Base-by-base conservation (phyloP, 1,140 invertebrate species). In the Drosophila neocordata region DNA sequence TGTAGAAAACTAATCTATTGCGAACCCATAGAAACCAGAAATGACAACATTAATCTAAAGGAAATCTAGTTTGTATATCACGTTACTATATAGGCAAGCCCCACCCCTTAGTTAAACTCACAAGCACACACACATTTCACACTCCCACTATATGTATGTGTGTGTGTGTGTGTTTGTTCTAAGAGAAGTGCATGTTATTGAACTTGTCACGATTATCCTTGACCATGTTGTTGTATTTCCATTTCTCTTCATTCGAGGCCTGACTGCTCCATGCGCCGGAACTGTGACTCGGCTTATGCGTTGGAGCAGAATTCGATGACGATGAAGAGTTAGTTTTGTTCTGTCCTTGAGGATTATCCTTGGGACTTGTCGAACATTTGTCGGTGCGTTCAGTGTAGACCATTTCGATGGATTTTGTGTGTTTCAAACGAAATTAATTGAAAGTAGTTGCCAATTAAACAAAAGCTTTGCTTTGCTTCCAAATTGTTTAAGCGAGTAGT, bases 151-250 rank as follows among this genome's bases (percentile, higher is more conserved):
- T n/a, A n/a, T n/a, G n/a, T n/a, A n/a, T n/a, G 22, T 1, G 22
- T 5, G n/a, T 9, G 6, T 20, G 35, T n/a, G 6, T n/a, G 9
- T 12, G 1, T 31, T 3, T 31, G 5, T 22, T 11, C 65, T 74
- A 91, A 57, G 76, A 90, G 76, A 87, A 90, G 67, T 91, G 90
- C 77, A 91, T 73, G 57, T 59, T 73, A 59, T 91, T 91, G 77
- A 91, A 91, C 53, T 90, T 68, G 7, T 91, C 81, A 13, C 90
- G 90, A 35, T 91, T 77, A 56, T 91, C 68, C 37, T 78, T 76
- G 51, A 91, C 90, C 90, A 91, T 91, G 34, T 89, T 76, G 59
- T 91, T 91, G 69, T 90, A 91, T 37, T 91, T 91, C 90, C 90
- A 91, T 66, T 91, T 91, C 13, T 90, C 87, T n/a, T 58, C 70